These are phyloP conservation scores for Abramis brama DNA, from an alignment of 2,113 vertebrate species.

Conservation along the genomic window DNA sequence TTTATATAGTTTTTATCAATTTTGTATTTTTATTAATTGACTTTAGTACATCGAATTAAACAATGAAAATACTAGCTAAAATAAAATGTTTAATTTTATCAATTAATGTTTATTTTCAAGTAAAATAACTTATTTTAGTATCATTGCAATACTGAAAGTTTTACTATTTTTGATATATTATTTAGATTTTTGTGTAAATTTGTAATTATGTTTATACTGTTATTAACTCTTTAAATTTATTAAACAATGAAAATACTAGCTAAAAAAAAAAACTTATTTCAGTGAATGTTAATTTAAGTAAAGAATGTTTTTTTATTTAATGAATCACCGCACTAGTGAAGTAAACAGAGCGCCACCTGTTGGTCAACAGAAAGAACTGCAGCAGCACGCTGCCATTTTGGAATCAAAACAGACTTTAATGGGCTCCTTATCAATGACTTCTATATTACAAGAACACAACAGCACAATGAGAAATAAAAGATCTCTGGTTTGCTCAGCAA, in stretches of 20 bases:
- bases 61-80: not conserved
- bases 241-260: no score
- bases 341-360: not conserved
- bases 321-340: not conserved
- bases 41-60: not conserved
- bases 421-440: conserved; percentile 1
- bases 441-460: not conserved
- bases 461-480: not conserved
- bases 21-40: not conserved
- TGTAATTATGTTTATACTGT: no score
- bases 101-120: no score
- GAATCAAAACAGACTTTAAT: conserved; percentile 19
- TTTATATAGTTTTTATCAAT: no score
- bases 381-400: not conserved
- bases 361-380: not conserved
- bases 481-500: not conserved
- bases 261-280: no score
- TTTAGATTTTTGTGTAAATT: no score
- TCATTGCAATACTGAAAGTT: no score
- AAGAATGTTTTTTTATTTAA: no score
- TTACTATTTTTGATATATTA: no score
- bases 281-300: no score
- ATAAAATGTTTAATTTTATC: no score
- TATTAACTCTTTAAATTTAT: no score
- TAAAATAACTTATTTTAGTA: not conserved